Evolutionary conservation across 2,888 invertebrate genomes (phyloP).

Genomic region (Peribatodes rhomboidaria): DNA sequence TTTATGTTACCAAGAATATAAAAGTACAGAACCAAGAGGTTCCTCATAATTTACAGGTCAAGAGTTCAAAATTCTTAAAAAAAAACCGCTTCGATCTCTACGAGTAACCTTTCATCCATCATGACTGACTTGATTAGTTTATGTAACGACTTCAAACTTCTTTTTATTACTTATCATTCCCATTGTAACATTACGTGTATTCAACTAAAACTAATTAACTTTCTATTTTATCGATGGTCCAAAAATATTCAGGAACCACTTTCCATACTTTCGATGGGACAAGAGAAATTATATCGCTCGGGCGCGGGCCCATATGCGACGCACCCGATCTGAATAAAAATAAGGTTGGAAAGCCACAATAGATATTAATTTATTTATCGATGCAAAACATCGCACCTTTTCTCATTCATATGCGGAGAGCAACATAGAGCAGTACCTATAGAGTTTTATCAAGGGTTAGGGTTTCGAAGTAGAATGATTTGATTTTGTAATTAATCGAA

Average conservation of each 20-base stretch:
- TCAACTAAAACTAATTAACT: slow-evolving; percentile 65
- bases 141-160: neutral
- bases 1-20: no score
- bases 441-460: slow-evolving; percentile 50
- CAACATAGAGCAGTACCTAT: slow-evolving; percentile 49
- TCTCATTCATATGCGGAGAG: slow-evolving; percentile 55
- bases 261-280: slow-evolving; percentile 84
- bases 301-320: slow-evolving; percentile 64
- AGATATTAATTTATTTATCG: slow-evolving; percentile 80
- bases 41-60: no score
- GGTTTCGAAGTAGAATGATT: slow-evolving; percentile 29
- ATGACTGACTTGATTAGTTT: neutral
- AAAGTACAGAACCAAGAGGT: no score
- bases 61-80: no score
- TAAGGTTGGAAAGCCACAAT: slow-evolving; percentile 77
- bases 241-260: slow-evolving; percentile 82
- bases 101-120: no score
- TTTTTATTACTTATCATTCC: slow-evolving; percentile 12
- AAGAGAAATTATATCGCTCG: slow-evolving; percentile 81
- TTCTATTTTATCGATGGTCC: slow-evolving; percentile 78
- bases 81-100: neutral
- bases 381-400: slow-evolving; percentile 53
- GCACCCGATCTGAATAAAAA: slow-evolving; percentile 71
- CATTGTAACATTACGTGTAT: slow-evolving; percentile 49
- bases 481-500: neutral